Evolutionary conservation across 2,113 vertebrate genomes (phyloP), one percentile per base, ranked within the genome.

Genomic region (Trachemys scripta): DNA sequence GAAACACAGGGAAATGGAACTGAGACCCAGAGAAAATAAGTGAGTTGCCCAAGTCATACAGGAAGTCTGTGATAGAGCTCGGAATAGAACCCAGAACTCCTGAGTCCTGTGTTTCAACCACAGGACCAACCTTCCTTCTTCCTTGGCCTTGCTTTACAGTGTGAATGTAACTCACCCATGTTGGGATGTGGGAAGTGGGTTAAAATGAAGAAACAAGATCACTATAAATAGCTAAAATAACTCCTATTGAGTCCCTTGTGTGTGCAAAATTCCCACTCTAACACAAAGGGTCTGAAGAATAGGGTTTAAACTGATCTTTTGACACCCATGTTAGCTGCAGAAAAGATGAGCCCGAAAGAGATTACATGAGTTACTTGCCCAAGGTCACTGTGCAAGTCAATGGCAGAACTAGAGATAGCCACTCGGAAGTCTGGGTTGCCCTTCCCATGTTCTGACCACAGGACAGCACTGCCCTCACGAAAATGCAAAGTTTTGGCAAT

Each of bases 11-110:
- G 80, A 38, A 53, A 35, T 35, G 5, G 80, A 53, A n/a, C 17
- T 2, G 47, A 76, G 31, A 0, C 51, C 1, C 65, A 0, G 20
- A 4, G 22, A 69, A 69, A n/a, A 69, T n/a, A 69, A 69, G 31
- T n/a, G 62, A 69, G 16, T 69, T 69, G 62, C 17, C 35, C 62
- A 69, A 69, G 62, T 69, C 62, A 69, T n/a, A 69, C 31, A 69
- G 62, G 8, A 69, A 69, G 62, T 8, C 62, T 20, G 16, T 69
- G 62, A 17, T 8, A 69, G 31, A 69, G 62, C 35, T 69, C 4
- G 16, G 62, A 69, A n/a, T 69, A 35, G 62, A 69, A n/a, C 14
- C 16, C 8, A 57, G 8, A 20, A 4, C 35, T 35, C 62, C 59
- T 16, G 29, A 31, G 59, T 35, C 59, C 35, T 16, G 35, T n/a